phyloP scores from a whole-genome alignment of 2,797 vertebrate species.

The Arctocebus calabarensis region DNA sequence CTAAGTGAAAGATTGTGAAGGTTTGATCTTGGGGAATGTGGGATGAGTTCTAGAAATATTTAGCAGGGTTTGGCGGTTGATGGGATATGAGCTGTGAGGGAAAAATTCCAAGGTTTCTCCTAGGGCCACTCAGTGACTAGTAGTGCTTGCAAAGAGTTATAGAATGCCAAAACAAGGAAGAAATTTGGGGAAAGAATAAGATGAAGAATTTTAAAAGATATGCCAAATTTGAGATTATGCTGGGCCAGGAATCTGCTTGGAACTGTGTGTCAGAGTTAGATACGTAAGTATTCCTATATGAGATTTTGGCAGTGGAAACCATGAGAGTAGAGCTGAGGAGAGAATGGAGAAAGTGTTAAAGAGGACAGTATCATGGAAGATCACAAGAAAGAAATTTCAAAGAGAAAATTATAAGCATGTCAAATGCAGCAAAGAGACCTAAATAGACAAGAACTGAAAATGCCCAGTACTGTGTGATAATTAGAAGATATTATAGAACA shows the following conservation, averaged over 20 bases:
- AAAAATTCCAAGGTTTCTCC: background rate
- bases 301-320: conserved; percentile 18
- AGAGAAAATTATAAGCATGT: background rate
- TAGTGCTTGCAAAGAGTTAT: background rate
- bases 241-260: background rate
- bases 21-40: background rate
- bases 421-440: conserved; percentile 1
- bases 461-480: background rate
- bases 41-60: conserved; percentile 33
- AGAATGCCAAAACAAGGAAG: background rate
- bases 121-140: background rate
- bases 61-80: conserved; percentile 10
- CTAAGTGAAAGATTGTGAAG: conserved; percentile 28
- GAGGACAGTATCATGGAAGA: background rate
- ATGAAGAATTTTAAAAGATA: conserved; percentile 23
- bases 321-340: background rate
- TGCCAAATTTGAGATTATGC: background rate
- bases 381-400: conserved; percentile 58
- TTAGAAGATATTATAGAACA: background rate
- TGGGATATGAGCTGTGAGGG: background rate
- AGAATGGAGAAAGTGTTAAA: conserved; percentile 35
- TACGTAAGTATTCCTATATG: background rate
- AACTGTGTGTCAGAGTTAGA: background rate
- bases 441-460: conserved; percentile 35
- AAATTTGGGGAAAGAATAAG: background rate